These are phyloP conservation scores for Apostichopus leukothele DNA, from an alignment of 53 echinoderm and acorn worm species.

Conservation along the genomic window DNA sequence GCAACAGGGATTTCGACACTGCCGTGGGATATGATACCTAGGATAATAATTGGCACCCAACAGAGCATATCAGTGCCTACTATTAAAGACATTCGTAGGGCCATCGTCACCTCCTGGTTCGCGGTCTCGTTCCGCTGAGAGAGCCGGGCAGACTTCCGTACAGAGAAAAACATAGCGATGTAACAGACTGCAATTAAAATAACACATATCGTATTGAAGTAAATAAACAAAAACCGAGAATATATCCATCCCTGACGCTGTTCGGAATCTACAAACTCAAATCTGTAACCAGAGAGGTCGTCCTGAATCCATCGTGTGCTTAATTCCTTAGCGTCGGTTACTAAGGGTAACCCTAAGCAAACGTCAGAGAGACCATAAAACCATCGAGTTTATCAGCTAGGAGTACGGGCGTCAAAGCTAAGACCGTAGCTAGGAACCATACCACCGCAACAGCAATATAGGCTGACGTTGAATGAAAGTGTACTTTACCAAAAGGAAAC, in stretches of 20 bases:
- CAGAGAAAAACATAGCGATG: slow-evolving; percentile 57
- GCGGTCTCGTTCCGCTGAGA: slow-evolving; percentile 48
- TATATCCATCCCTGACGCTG: slow-evolving; percentile 60
- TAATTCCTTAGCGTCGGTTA: slow-evolving; percentile 58
- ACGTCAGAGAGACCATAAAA: slow-evolving; percentile 71
- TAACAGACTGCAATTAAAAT: slow-evolving; percentile 49
- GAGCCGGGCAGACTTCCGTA: slow-evolving; percentile 44
- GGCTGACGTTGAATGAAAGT: slow-evolving; percentile 53
- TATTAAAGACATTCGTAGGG: slow-evolving; percentile 64
- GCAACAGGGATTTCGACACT: slow-evolving; percentile 57
- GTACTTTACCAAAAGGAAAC: slow-evolving; percentile 62
- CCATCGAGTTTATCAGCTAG: slow-evolving; percentile 40
- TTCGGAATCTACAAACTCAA: slow-evolving; percentile 19
- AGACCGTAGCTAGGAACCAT: slow-evolving; percentile 52
- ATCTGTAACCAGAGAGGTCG: slow-evolving; percentile 15
- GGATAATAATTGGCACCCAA: slow-evolving; percentile 67
- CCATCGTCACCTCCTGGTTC: slow-evolving; percentile 60
- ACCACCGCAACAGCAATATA: slow-evolving; percentile 24
- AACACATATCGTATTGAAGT: slow-evolving; percentile 59
- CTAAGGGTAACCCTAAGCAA: slow-evolving; percentile 66
- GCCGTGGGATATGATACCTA: slow-evolving; percentile 63
- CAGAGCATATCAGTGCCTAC: slow-evolving; percentile 70
- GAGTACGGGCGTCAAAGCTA: slow-evolving; percentile 57
- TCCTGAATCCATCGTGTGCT: slow-evolving; percentile 35
- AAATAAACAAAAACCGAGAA: slow-evolving; percentile 61